A percentile compares a stretch with the other conserved stretches of the same genome.
These are phyloP conservation scores for Fulmarus glacialis DNA, from an alignment of 2,113 vertebrate species.

Conservation along the genomic window DNA sequence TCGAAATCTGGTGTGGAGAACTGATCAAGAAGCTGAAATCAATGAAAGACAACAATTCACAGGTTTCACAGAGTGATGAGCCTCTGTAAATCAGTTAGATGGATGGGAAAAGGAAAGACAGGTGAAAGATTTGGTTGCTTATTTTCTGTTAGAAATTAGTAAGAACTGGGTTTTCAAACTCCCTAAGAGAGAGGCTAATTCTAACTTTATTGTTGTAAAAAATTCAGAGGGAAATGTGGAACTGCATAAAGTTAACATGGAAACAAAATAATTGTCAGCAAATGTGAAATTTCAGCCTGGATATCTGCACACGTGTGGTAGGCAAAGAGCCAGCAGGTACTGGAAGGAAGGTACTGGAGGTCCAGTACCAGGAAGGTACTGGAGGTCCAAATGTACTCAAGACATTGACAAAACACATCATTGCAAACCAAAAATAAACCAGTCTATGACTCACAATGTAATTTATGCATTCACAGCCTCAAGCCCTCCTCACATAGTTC, in stretches of 20 bases:
- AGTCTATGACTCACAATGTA: neutral
- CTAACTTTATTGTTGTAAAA: neutral
- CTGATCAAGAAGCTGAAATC: neutral
- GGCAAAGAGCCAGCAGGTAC: neutral
- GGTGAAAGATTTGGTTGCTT: neutral
- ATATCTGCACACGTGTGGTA: neutral
- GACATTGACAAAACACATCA: neutral
- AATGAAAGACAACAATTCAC: neutral
- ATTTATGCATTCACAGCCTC: neutral
- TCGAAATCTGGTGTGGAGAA: neutral
- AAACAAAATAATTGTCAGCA: neutral
- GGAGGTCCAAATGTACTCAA: neutral
- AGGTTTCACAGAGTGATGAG: neutral
- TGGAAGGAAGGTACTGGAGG: neutral
- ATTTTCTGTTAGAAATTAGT: neutral
- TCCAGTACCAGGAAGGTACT: neutral
- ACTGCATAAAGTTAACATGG: neutral
- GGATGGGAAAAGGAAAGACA: neutral
- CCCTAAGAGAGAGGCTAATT: neutral
- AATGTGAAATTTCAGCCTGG: neutral
- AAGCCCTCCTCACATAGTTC: neutral
- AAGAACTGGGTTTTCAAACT: neutral
- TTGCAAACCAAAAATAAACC: neutral
- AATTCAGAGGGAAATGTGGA: neutral
- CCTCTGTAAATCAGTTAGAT: neutral